These are phyloP conservation scores for Crocuta crocuta DNA, from an alignment of 2,113 vertebrate genomes.

Conservation along the genomic window DNA sequence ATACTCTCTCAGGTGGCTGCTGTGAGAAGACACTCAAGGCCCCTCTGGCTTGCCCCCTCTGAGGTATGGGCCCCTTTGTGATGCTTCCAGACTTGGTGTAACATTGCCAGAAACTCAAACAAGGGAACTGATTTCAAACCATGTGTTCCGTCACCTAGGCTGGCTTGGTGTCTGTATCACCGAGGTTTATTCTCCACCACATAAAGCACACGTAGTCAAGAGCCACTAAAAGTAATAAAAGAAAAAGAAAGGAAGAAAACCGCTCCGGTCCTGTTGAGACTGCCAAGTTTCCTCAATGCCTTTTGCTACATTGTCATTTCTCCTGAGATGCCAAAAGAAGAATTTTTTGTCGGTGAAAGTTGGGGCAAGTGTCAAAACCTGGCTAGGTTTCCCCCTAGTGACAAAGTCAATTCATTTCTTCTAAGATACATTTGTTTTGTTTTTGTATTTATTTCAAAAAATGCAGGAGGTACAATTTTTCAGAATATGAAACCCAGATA, in stretches of 20 bases:
- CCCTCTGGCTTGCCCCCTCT: no score
- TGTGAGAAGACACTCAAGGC: fast-evolving
- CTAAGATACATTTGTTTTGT: not conserved
- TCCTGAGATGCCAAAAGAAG: not conserved
- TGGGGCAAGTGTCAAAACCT: constrained; percentile 68
- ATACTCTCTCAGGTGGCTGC: not conserved
- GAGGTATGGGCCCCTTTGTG: fast-evolving
- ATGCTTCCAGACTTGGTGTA: not conserved
- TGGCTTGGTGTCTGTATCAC: not conserved
- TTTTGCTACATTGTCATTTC: not conserved
- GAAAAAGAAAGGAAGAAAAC: not conserved
- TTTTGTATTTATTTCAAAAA: not conserved
- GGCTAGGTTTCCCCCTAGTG: constrained; percentile 59
- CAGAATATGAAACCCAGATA: not conserved
- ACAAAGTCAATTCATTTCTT: constrained; percentile 43
- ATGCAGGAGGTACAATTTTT: not conserved
- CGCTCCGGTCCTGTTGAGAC: fast-evolving
- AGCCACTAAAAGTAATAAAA: not conserved
- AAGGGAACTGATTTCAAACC: not conserved
- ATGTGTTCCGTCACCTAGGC: not conserved
- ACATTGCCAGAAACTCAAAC: not conserved
- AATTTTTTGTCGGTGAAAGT: not conserved
- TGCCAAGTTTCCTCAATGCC: not conserved
- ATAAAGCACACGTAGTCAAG: not conserved
- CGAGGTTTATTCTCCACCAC: not conserved